Base-by-base conservation (phyloP, 2,113 vertebrate genomes). In the Oryzias melastigma region DNA sequence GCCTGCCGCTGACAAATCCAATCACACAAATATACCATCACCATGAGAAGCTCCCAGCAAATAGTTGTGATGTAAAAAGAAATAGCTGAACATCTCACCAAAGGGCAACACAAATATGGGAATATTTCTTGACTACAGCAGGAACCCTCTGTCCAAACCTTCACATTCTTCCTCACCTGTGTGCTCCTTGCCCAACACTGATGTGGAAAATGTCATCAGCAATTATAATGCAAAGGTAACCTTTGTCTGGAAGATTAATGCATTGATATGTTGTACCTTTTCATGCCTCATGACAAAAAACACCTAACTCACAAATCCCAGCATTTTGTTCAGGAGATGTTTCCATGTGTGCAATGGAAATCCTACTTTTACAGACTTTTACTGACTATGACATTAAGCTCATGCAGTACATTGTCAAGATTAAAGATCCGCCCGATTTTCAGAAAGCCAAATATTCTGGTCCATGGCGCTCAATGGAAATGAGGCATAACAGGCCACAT, bases 171-270 rank as follows among this genome's bases (percentile, higher is more conserved):
- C 25, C 71, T 52, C 56, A 73, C 82, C 80, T 69, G 77, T 65
- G 73, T 77, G 51, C 48, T 60, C 64, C 44, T 50, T 71, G 57
- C 58, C 48, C 54, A 72, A 77, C 80, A 67, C 73, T 79, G 53
- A 79, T 79, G 60, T 58, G 44, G 50, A 18, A 89, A 91, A 90
- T 89, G 86, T 85, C 81, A 87, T 22, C 7, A 10, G 64, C 71
- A 82, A 88, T 89, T 90, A 79, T 82, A 87, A 91, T 85, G 81
- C 87, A 90, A 87, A 89, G 76, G 59, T 87, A 86, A 88, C 82
- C 81, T 90, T 87, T 70, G 80, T 82, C 62, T 67, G 66, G 63
- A 45, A 83, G 83, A 90, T 87, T 79, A 78, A 52, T 75, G 78
- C 35, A 48, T 68, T 12, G 71, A 87, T 90, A 78, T 56, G 52